Base-by-base conservation (phyloP, 2,888 invertebrate genomes). In the Cyclophora albipunctata region DNA sequence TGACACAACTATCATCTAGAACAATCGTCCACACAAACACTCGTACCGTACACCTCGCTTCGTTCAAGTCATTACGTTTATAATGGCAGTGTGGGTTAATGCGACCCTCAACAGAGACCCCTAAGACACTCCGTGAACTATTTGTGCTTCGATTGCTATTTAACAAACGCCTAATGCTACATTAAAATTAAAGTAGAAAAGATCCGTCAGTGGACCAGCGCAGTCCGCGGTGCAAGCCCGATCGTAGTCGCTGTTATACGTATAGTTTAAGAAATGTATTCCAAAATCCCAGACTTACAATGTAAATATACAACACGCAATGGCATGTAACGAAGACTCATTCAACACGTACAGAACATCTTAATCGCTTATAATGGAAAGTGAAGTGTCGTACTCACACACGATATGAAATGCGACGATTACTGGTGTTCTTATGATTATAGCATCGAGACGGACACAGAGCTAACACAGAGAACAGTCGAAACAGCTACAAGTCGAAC, bases 81-180 rank as follows among this genome's bases (percentile, higher is more conserved):
- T 74, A 85, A 81, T 88, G 87, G 87, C 87, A 88, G 87, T 88
- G 87, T 78, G 79, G 78, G 70, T 79, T 81, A 77, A 73, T 69
- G 71, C 72, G 75, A 69, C 72, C 73, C 72, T 71, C 66, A 71
- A 49, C 64, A 68, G 72, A 73, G 73, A 67, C 71, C 61, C 61
- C 67, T 80, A 80, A 81, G 80, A 82, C 83, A 82, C 84, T 81
- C 80, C 67, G 78, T 81, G 78, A 82, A 65, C 33, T 7, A 73
- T 77, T 86, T 87, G 85, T 86, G 86, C 86, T 74, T 79, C 69
- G 64, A 73, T 61, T 66, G 67, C 69, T 81, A 78, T 67, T 73
- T 73, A 71, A 77, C 67, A 71, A 69, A 67, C 63, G 71, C 69
- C 80, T 85, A 84, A 69, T 70, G 70, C 81, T 84, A 86, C 58